These are phyloP conservation scores for Amphimedon queenslandica DNA, from an alignment of 37 sponge, comb jelly and placozoan genomes.

Conservation along the genomic window DNA sequence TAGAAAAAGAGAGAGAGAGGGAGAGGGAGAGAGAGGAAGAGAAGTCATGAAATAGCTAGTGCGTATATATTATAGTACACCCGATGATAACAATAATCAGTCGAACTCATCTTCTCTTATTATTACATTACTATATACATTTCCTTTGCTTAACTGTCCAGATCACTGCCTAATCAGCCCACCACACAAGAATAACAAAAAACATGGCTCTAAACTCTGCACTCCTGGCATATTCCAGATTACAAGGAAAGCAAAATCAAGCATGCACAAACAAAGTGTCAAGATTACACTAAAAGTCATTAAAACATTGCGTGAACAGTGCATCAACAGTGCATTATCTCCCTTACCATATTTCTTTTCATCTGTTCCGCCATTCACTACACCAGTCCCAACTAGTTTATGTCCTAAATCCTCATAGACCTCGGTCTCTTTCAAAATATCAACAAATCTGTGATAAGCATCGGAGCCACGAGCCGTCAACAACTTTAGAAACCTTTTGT, in stretches of 20 bases:
- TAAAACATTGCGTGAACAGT: neutral
- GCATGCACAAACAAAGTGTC: no score
- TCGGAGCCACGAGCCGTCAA: constrained; percentile 2
- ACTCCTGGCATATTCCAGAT: no score
- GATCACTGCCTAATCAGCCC: no score
- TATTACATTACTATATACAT: no score
- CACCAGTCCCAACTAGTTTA: neutral
- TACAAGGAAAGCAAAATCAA: no score
- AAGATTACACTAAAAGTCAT: no score
- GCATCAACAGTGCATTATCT: neutral
- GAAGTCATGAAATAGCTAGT: neutral
- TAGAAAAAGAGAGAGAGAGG: neutral
- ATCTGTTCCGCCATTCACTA: neutral
- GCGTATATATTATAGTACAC: no score
- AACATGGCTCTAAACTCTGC: no score
- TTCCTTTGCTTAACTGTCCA: no score
- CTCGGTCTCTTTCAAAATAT: constrained; percentile 2
- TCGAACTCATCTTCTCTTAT: no score
- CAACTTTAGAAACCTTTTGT: neutral
- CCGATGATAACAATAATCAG: no score
- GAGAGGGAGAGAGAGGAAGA: constrained; percentile 1
- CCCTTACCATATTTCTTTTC: constrained; percentile 17
- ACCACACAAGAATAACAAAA: no score
- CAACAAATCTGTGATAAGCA: neutral
- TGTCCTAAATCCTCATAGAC: neutral